Base-by-base conservation (phyloP, 1,140 invertebrate species). In the Drosophila guanche region DNA sequence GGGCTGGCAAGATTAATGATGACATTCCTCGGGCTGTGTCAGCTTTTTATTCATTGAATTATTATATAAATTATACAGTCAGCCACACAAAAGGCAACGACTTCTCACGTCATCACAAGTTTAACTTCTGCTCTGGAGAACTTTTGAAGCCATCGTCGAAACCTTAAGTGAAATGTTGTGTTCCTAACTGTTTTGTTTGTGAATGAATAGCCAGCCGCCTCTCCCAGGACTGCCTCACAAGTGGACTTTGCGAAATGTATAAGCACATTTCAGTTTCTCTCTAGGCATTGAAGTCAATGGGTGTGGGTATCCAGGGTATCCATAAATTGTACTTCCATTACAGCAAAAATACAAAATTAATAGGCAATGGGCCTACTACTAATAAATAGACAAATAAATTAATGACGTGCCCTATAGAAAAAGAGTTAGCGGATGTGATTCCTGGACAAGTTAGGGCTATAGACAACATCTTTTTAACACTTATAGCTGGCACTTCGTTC, bases 31-130 rank as follows among this genome's bases (percentile, higher is more conserved):
- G 40, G 33, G 23, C 33, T 53, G 46, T n/a, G 33, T 10, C 20
- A 7, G 16, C 23, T 43, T 40, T 67, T 74, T 54, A 37, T 55
- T 22, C 48, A 43, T 20, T 45, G 50, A 84, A 79, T 84, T 76
- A 80, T 84, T 76, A 73, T 80, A 50, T 80, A 80, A 85, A 84
- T 84, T 76, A 84, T 84, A 84, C 47, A 57, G 59, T 40, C 33
- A 37, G n/a, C 41, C 48, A 60, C 47, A 73, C 61, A 65, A 65
- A 69, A 42, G 52, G 33, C 22, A 4, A 23, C 12, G 40, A 58
- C 45, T 23, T 29, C 29, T 4, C 45, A 45, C 57, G 57, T 61
- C 53, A 72, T 46, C 50, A 65, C 29, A 61, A 59, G 47, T 59
- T 52, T 33, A 42, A 10, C n/a, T 22, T 12, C 33, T 16, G 14